Evolutionary conservation across 2,888 invertebrate genomes (phyloP), one percentile per base, ranked within the genome.

Genomic region (Xestia c-nigrum): DNA sequence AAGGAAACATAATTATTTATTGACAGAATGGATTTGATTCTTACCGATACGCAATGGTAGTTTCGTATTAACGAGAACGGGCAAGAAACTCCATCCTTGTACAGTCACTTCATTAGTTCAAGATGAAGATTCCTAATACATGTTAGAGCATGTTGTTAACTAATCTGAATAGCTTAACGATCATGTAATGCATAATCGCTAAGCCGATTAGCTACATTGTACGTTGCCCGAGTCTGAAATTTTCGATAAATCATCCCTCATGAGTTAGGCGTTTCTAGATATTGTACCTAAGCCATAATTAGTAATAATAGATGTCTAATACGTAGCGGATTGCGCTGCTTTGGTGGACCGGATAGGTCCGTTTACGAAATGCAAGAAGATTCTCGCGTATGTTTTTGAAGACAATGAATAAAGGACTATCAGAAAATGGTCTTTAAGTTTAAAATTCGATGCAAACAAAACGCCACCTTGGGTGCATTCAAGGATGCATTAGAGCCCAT

Each of bases 101-200:
- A n/a, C 40, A 3, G 9, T 9, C 3, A 7, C 7, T 50, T 43
- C 16, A 21, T 9, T 69, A n/a, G 46, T 38, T 16, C 31, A 67
- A 19, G 16, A 79, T 55, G n/a, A n/a, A n/a, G n/a, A 38, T 69
- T 68, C 46, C 5, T 24, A 79, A 46, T 16, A 40, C 21, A 61
- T 55, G 9, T 69, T 19, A 40, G 19, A 70, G 21, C 46, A 40
- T 10, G 38, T 0, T 1, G 12, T 12, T 31, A 21, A 5, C 79
- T 79, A 46, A 46, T 55, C 69, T 46, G 70, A 31, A 38, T 46
- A 40, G 78, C 43, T 46, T 74, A 80, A 40, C 71, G 80, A 80
- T 57, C 46, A 31, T 47, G 71, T 71, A 70, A 76, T 80, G 71
- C 46, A 46, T 70, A 52, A 70, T 78, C 24, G 38, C 6, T 46